Evolutionary conservation across 2,888 invertebrate species (phyloP), one percentile per base, ranked within the genome.

Genomic region (Nephrotoma guestfalica): DNA sequence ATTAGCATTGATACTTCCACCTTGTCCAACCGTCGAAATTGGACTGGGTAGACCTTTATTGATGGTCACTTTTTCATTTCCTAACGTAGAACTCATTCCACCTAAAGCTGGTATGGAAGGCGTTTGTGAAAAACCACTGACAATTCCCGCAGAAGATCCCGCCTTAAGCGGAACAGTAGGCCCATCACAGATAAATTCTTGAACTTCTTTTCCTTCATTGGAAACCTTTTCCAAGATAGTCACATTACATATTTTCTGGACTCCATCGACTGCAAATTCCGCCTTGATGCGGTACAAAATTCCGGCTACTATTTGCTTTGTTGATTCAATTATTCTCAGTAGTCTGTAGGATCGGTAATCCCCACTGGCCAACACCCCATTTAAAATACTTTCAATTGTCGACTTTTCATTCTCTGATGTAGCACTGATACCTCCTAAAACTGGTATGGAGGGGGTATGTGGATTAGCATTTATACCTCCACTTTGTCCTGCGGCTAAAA

Each of bases 251-350:
- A 89, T 89, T 83, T 89, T 88, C 0, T 86, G 86, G 5, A 86
- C 86, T 0, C 92, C 91, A 3, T 94, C 93, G 83, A 92, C 92
- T 11, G 93, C 93, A 9, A 95, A 90, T 88, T 93, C 91, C 86
- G 93, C 93, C 88, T 93, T 92, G 84, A 96, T 93, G 89, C 92
- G 93, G 41, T 93, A 94, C 86, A 93, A 89, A 43, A 90, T 88
- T 30, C 94, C 95, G 85, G 93, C 90, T 4, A 94, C 93, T 13
- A 93, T 89, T 90, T 94, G 92, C 40, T 90, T 90, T 0, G 92
- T 90, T 9, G 93, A 93, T 1, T 92, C 91, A 86, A 90, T 90
- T 6, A 94, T 89, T 86, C 91, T 89, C 47, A 47, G 13, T 47
- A 47, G 13, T 47, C 13, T 47, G 47, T 47, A 47, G 0, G 47